A percentile compares a stretch with the other conserved stretches of the same genome.
Evolutionary conservation across 2,888 invertebrate species (phyloP).

Genomic region (Drosophila longiperda): DNA sequence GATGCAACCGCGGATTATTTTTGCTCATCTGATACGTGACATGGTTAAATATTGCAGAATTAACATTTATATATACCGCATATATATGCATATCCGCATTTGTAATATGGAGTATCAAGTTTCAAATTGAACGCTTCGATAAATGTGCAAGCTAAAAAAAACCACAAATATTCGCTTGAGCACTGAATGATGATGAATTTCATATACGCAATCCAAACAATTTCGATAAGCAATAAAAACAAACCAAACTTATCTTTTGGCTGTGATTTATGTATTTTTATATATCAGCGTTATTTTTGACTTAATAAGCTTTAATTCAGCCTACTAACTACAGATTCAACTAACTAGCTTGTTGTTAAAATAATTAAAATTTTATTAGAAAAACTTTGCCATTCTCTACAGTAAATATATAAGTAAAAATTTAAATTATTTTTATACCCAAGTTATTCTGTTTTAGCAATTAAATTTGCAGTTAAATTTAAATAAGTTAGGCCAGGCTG

Average conservation of each 20-base stretch:
- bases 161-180: not conserved
- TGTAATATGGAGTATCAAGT: conserved; percentile 17
- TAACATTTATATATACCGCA: conserved; percentile 1
- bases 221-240: not conserved
- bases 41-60: conserved; percentile 24
- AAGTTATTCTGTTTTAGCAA: not conserved
- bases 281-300: not conserved
- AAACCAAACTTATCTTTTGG: not conserved
- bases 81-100: not conserved
- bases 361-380: not conserved
- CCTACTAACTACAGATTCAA: not conserved
- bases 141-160: not conserved
- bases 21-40: conserved; percentile 16
- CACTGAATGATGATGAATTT: conserved; percentile 10
- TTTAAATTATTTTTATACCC: too few relatives aligned
- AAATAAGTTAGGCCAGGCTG: not conserved
- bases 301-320: not conserved
- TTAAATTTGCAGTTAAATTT: conserved; percentile 11
- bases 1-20: conserved; percentile 2
- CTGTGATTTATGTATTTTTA: conserved; percentile 2
- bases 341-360: not conserved
- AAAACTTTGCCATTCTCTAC: too few relatives aligned
- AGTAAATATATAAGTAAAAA: too few relatives aligned
- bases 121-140: not conserved
- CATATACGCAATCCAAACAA: conserved; percentile 4